phyloP scores from a whole-genome alignment of 1,140 invertebrate genomes.

The Ptiloglossa arizonensis region DNA sequence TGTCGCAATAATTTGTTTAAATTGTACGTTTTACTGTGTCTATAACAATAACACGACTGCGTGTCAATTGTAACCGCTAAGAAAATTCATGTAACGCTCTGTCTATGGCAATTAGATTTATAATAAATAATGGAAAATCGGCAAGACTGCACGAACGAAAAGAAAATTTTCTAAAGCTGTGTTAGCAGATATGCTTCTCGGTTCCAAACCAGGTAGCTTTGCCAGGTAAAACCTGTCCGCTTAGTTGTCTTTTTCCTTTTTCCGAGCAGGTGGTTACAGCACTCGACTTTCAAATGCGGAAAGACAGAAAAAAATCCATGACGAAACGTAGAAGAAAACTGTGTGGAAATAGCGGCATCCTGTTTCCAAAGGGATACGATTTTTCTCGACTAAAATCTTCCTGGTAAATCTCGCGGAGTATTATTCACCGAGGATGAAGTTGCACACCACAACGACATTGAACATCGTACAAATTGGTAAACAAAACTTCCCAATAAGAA shows the following conservation, averaged over 20 bases:
- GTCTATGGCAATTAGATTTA: no score
- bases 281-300: constrained; percentile 30
- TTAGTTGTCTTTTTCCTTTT: constrained; percentile 49
- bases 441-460: background rate
- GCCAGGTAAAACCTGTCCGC: constrained; percentile 55
- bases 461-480: background rate
- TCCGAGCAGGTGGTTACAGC: constrained; percentile 57
- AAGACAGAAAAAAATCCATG: background rate
- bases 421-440: background rate
- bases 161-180: background rate
- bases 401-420: background rate
- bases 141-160: background rate
- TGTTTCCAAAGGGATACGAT: constrained; percentile 10
- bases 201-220: constrained; percentile 19
- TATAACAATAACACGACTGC: no score
- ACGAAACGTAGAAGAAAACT: constrained; percentile 29
- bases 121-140: background rate
- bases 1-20: no score
- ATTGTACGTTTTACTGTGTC: no score
- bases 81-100: no score
- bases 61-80: no score
- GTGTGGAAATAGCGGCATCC: constrained; percentile 22
- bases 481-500: background rate
- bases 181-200: constrained; percentile 7
- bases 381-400: background rate